Base-by-base conservation (phyloP, 1,140 invertebrate genomes). In the Bombus superbus region DNA sequence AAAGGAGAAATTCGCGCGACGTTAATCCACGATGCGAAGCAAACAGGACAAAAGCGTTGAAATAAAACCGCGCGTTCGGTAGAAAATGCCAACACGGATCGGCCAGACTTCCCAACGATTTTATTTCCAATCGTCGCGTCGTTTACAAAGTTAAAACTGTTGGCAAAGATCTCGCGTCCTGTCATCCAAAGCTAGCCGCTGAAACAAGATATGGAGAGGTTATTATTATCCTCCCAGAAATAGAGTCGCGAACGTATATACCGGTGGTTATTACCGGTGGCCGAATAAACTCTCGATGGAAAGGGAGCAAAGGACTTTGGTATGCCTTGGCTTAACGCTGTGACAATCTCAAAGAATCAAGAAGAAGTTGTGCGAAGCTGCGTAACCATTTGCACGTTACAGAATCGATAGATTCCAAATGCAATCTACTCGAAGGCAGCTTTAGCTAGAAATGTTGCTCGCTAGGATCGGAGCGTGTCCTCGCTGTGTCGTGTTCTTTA, bases 221-320 rank as follows among this genome's bases (percentile, higher is more conserved):
- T 84, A 84, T 84, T 84, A 84, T 59, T 84, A 84, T 78, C 82
- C 32, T 22, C 3, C 75, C 40, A 59, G 82, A 84, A 84, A 84
- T 84, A 84, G 82, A 78, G 75, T 42, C 35, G 64, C 9, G 82
- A 71, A 69, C 25, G 22, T 44, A 32, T 44, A 25, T 28, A 68
- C 47, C 13, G 57, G 47, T 68, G 66, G 66, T 68, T 68, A 35
- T 53, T 71, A 83, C 71, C 22, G 47, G 22, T 82, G 81, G 57
- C 57, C 71, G 57, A 62, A 62, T 64, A 64, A 82, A 64, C 57
- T 64, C 71, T 47, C 57, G 69, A 64, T 74, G 57, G 40, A 62
- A 74, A 82, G 42, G 15, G 42, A 72, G 53, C 28, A 44, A 82
- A 82, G 71, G 32, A 59, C 53, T 69, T 62, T 35, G 53, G 57